A percentile compares a stretch with the other conserved stretches of the same genome.
Evolutionary conservation across 2,888 invertebrate genomes (phyloP).

Genomic region (Dysmachus trigonus): DNA sequence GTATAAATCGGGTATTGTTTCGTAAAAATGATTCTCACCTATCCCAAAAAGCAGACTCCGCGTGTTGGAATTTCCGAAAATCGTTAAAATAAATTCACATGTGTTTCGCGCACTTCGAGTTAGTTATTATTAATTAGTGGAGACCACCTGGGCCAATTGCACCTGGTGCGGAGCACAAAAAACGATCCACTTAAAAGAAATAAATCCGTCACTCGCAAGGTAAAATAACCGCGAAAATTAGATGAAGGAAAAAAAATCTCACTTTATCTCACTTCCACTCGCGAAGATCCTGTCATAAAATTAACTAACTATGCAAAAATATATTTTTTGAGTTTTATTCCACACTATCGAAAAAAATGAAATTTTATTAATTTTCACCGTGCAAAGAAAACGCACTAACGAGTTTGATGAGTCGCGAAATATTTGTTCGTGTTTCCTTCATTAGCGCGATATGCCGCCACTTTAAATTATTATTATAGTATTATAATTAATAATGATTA

Average conservation of each 20-base stretch:
- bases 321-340: background rate
- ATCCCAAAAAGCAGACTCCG: background rate
- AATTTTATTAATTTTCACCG: background rate
- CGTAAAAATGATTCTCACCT: background rate
- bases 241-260: background rate
- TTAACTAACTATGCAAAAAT: background rate
- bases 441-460: background rate
- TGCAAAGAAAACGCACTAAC: background rate
- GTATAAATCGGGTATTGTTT: background rate
- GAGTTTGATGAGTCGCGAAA: background rate
- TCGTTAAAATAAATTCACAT: background rate
- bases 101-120: background rate
- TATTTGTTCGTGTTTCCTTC: background rate
- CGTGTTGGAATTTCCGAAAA: background rate
- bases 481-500: background rate
- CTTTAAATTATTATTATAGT: background rate
- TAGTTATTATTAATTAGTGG: background rate
- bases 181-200: background rate
- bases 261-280: background rate
- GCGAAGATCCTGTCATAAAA: conserved; percentile 12
- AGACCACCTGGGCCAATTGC: background rate
- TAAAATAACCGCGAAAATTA: background rate
- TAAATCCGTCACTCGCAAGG: background rate
- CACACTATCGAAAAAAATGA: background rate
- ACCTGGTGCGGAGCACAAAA: background rate